Percentiles rank a stretch among this genome's conserved stretches.
Evolutionary conservation across 1,140 invertebrate species (phyloP).

Genomic region (Mylabris phalerata): DNA sequence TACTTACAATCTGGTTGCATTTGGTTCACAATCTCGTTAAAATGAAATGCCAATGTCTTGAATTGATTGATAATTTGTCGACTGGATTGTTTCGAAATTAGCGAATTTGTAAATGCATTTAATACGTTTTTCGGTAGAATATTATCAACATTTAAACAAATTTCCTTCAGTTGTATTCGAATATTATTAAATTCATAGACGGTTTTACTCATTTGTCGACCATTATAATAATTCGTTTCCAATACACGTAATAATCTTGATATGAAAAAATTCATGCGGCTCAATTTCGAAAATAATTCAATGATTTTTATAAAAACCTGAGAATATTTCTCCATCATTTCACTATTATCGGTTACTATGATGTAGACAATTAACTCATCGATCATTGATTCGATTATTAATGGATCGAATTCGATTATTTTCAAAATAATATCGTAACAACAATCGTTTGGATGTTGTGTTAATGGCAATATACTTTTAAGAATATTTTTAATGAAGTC

Average conservation of each 20-base stretch:
- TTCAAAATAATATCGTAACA: constrained; percentile 27
- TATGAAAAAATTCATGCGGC: constrained; percentile 35
- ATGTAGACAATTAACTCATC: too few species aligned
- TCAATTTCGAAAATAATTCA: constrained; percentile 34
- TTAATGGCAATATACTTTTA: constrained; percentile 19
- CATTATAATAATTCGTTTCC: constrained; percentile 20
- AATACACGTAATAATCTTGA: constrained; percentile 28
- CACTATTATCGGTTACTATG: neutral
- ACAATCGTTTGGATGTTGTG: constrained; percentile 17
- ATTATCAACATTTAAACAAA: constrained; percentile 12
- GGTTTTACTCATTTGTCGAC: constrained; percentile 3
- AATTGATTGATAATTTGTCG: constrained; percentile 38
- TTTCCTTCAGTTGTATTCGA: neutral
- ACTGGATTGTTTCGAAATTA: constrained; percentile 26
- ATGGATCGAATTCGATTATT: constrained; percentile 29
- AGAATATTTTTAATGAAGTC: constrained; percentile 29
- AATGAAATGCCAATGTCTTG: constrained; percentile 33
- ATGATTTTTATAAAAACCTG: constrained; percentile 27
- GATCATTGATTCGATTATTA: constrained; percentile 25
- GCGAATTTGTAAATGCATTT: constrained; percentile 25
- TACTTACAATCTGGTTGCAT: constrained; percentile 13
- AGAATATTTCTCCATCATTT: constrained; percentile 17
- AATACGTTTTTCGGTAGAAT: constrained; percentile 30
- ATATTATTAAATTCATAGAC: constrained; percentile 17
- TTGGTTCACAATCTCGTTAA: constrained; percentile 24